A percentile compares a stretch with the other conserved stretches of the same genome.
These are phyloP conservation scores for Eleutherodactylus coqui DNA, from an alignment of 2,797 vertebrate species.

Conservation along the genomic window DNA sequence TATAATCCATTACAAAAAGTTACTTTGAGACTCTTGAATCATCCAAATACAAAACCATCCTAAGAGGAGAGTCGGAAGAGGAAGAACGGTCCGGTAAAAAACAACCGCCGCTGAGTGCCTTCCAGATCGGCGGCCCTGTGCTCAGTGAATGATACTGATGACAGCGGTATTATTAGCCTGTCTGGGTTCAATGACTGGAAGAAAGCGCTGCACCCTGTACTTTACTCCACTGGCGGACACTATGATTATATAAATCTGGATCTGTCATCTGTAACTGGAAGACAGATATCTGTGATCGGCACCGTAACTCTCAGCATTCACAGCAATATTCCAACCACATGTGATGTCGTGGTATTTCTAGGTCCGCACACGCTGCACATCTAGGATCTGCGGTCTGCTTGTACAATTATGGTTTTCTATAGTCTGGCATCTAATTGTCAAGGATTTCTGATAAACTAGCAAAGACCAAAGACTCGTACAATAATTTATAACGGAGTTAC, in stretches of 20 bases:
- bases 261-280: slow-evolving; percentile 10
- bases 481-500: neutral
- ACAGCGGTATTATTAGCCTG: slow-evolving; percentile 21
- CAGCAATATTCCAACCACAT: neutral
- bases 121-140: neutral
- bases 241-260: slow-evolving; percentile 33
- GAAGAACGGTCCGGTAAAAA: neutral
- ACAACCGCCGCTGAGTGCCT: neutral
- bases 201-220: slow-evolving; percentile 1
- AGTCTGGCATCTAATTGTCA: neutral
- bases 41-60: neutral
- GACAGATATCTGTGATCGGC: neutral
- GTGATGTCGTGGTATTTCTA: too few species aligned
- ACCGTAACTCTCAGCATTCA: neutral
- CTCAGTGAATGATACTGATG: slow-evolving; percentile 7
- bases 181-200: slow-evolving; percentile 32
- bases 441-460: neutral
- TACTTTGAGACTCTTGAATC: neutral
- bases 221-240: neutral
- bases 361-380: neutral
- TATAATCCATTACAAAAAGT: neutral
- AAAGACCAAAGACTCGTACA: neutral
- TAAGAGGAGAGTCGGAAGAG: neutral
- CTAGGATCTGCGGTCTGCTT: neutral
- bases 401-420: neutral